phyloP scores from a whole-genome alignment of 2,113 vertebrate species.

The Vulpes lagopus region DNA sequence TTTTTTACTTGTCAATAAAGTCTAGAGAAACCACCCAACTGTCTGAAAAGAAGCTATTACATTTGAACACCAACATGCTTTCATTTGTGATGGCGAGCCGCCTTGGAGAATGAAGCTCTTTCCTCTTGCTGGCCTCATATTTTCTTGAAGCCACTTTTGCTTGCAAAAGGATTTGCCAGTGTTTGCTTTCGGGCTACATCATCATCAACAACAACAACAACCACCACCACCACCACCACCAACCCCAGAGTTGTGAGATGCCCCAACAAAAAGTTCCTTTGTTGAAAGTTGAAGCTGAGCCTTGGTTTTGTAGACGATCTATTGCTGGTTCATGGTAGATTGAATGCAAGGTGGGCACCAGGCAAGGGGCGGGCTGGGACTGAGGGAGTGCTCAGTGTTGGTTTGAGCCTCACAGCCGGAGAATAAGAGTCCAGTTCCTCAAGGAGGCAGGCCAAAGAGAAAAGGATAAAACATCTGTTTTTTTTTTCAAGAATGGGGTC shows the following conservation, averaged over 20 bases:
- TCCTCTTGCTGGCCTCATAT: not conserved
- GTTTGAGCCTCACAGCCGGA: not conserved
- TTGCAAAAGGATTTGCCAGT: not conserved
- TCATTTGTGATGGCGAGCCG: not conserved
- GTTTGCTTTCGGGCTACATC: not conserved
- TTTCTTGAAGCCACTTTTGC: not conserved
- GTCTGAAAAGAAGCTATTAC: conserved; percentile 46
- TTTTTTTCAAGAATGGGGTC: not conserved
- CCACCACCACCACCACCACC: not conserved
- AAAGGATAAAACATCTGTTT: not conserved
- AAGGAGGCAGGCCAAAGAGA: not conserved
- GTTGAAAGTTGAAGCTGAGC: not conserved
- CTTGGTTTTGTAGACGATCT: not conserved
- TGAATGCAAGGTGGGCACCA: not conserved
- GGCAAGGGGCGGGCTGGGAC: not conserved
- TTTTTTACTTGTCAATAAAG: conserved; percentile 66
- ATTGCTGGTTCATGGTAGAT: not conserved
- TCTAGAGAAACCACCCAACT: conserved; percentile 37
- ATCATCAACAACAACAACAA: not conserved
- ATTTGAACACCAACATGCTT: conserved; percentile 34
- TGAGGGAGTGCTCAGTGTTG: not conserved
- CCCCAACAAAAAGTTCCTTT: not conserved
- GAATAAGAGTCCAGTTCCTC: not conserved
- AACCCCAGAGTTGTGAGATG: not conserved
- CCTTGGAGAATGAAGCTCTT: not conserved